phyloP scores from a whole-genome alignment of 1,140 invertebrate genomes.

The Doryteuthis pealeii region DNA sequence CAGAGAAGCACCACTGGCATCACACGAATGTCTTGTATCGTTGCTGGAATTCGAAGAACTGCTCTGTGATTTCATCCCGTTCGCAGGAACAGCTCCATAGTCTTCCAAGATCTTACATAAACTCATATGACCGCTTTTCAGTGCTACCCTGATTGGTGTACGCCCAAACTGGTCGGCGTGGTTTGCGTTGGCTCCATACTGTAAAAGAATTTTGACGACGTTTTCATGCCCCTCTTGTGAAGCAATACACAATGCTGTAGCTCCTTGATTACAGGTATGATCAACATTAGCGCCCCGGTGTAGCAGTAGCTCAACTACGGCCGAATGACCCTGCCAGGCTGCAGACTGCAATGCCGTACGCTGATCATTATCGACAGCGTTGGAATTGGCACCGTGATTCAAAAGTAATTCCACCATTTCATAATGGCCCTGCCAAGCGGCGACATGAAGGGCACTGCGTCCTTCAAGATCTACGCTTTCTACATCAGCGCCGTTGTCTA shows the following conservation, averaged over 20 bases:
- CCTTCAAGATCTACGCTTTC: conserved; percentile 88
- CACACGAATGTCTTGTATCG: conserved; percentile 71
- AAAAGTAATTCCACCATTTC: conserved; percentile 88
- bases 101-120: conserved; percentile 70
- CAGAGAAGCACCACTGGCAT: conserved; percentile 59
- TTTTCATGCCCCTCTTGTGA: conserved; percentile 94
- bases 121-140: conserved; percentile 75
- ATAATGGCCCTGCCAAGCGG: conserved; percentile 88
- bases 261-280: conserved; percentile 92
- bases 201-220: conserved; percentile 81
- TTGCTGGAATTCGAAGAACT: conserved; percentile 42
- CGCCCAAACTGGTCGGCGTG: conserved; percentile 89
- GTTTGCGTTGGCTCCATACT: conserved; percentile 87
- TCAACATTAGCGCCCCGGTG: conserved; percentile 71
- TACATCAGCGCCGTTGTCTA: conserved; percentile 73
- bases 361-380: conserved; percentile 85
- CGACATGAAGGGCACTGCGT: conserved; percentile 87
- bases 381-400: conserved; percentile 76
- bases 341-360: conserved; percentile 89
- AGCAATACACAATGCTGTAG: conserved; percentile 88
- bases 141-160: conserved; percentile 75
- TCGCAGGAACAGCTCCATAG: conserved; percentile 46
- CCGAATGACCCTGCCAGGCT: conserved; percentile 90
- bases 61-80: conserved; percentile 41
- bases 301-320: conserved; percentile 76